phyloP scores from a whole-genome alignment of 1,140 invertebrate genomes.

The Rhyacophila brunnea region DNA sequence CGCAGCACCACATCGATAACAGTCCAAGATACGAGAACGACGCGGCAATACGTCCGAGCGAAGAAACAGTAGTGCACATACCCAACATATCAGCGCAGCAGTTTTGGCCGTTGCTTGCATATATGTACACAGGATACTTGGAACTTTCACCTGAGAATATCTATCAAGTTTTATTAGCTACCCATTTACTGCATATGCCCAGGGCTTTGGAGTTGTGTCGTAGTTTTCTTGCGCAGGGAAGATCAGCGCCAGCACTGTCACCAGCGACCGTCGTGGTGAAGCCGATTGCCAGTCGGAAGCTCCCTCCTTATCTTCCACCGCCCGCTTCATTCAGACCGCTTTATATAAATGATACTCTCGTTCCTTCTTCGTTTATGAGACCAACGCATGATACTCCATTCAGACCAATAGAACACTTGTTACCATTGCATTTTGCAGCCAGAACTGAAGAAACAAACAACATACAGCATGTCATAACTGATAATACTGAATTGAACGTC shows the following conservation, averaged over 20 bases:
- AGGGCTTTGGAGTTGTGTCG: conserved; percentile 68
- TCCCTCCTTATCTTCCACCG: conserved; percentile 29
- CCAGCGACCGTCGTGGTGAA: conserved; percentile 39
- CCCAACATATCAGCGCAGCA: conserved; percentile 65
- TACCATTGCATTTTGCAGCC: too few relatives aligned
- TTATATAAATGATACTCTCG: conserved; percentile 35
- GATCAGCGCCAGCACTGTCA: conserved; percentile 41
- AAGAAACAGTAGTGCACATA: conserved; percentile 48
- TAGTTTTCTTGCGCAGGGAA: conserved; percentile 18
- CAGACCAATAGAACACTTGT: not conserved
- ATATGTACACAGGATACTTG: conserved; percentile 75
- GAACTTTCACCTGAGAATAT: conserved; percentile 70
- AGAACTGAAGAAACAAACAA: too few relatives aligned
- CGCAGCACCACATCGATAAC: not conserved
- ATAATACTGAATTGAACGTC: too few relatives aligned
- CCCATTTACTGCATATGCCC: conserved; percentile 75
- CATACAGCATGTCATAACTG: too few relatives aligned
- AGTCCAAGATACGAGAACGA: conserved; percentile 6
- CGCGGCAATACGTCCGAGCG: conserved; percentile 38
- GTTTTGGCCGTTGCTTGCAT: conserved; percentile 70
- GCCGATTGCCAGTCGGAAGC: conserved; percentile 41
- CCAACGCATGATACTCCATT: conserved; percentile 30
- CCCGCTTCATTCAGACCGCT: conserved; percentile 31
- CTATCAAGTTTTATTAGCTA: conserved; percentile 70
- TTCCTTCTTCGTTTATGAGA: conserved; percentile 41